Evolutionary conservation across 1,140 invertebrate genomes (phyloP).

Genomic region (Aphelinus certus): DNA sequence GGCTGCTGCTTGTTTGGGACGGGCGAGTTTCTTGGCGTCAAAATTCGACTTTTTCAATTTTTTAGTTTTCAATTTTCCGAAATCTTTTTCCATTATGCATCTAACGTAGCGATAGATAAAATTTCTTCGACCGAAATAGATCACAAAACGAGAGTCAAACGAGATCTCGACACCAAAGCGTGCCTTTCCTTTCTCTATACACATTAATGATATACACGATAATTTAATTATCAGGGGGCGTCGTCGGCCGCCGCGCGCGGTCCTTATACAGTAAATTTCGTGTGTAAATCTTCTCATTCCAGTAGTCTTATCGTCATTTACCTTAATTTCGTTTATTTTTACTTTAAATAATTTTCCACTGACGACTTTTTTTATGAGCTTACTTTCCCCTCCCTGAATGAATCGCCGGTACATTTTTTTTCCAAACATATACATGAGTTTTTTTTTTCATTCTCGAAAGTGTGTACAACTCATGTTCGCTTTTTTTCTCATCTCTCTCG

Average conservation of each 20-base stretch:
- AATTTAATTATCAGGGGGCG: not conserved
- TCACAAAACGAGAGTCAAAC: constrained; percentile 34
- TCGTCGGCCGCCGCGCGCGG: constrained; percentile 29
- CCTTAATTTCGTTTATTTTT: constrained; percentile 28
- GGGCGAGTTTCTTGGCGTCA: constrained; percentile 57
- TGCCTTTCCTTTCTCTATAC: constrained; percentile 25
- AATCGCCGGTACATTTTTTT: constrained; percentile 46
- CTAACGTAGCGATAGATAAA: constrained; percentile 22
- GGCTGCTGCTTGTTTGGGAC: constrained; percentile 54
- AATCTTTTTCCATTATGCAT: constrained; percentile 28
- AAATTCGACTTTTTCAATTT: constrained; percentile 31
- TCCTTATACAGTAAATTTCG: constrained; percentile 36
- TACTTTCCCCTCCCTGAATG: constrained; percentile 53
- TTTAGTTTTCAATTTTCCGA: constrained; percentile 14
- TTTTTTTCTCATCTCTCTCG: constrained; percentile 49
- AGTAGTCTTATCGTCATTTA: constrained; percentile 34
- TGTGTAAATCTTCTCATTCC: constrained; percentile 24
- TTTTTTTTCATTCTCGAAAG: constrained; percentile 58
- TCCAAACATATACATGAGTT: constrained; percentile 52
- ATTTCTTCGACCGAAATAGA: constrained; percentile 44
- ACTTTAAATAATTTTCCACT: constrained; percentile 17
- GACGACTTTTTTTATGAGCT: constrained; percentile 48
- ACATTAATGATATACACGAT: constrained; percentile 15
- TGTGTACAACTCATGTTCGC: constrained; percentile 63
- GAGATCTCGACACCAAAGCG: constrained; percentile 24